phyloP scores from a whole-genome alignment of 2,888 invertebrate species.

The Dione vanillae region DNA sequence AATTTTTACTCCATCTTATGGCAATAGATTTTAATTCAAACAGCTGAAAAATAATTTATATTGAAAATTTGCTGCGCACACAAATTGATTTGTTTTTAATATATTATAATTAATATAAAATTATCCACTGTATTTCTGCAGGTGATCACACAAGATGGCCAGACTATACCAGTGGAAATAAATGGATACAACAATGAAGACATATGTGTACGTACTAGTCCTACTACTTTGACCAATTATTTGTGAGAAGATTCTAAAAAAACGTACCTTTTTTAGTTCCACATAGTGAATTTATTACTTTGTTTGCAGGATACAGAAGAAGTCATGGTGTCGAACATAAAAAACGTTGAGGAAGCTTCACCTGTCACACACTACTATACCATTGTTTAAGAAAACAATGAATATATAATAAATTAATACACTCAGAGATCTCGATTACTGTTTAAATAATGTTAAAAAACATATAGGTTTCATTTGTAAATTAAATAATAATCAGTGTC shows the following conservation, averaged over 20 bases:
- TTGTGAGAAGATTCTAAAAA: no score
- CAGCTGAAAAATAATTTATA: no score
- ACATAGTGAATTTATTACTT: not conserved
- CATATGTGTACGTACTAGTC: constrained; percentile 52
- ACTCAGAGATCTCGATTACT: not conserved
- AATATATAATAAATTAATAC: no score
- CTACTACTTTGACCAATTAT: no score
- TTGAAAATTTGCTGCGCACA: no score
- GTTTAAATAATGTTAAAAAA: not conserved
- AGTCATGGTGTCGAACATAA: constrained; percentile 55
- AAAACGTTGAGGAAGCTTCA: constrained; percentile 49
- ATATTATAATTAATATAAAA: not conserved
- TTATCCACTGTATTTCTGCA: constrained; percentile 47
- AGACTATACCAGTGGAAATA: constrained; percentile 81
- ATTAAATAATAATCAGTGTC: not conserved
- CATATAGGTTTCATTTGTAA: no score
- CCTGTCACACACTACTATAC: constrained; percentile 70
- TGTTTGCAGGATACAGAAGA: constrained; percentile 42
- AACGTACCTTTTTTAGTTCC: no score
- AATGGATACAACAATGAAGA: constrained; percentile 69
- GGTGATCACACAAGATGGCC: constrained; percentile 81
- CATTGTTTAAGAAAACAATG: constrained; percentile 59
- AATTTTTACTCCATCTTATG: no score
- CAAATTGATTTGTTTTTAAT: not conserved
- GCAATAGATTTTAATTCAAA: no score